These are phyloP conservation scores for Henricia sp. DNA, from an alignment of 53 echinoderm and acorn worm species.

Conservation along the genomic window DNA sequence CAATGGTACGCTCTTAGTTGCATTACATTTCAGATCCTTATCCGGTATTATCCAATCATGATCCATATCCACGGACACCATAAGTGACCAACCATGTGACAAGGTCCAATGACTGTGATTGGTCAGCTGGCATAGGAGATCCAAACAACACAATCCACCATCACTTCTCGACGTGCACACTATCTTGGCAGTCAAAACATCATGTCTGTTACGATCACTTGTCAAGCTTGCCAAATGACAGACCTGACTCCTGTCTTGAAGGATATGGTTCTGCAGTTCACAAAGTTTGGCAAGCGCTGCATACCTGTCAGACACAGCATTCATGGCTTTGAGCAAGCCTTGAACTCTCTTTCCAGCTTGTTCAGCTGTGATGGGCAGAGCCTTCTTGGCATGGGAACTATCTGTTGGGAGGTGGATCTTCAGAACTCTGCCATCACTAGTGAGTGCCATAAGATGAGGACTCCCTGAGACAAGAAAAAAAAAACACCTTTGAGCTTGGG, in stretches of 20 bases:
- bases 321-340: slow-evolving; percentile 71
- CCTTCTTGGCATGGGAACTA: slow-evolving; percentile 11
- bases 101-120: slow-evolving; percentile 70
- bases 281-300: slow-evolving; percentile 25
- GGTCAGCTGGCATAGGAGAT: slow-evolving; percentile 67
- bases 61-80: slow-evolving; percentile 18
- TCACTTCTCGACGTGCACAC: neutral
- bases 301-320: slow-evolving; percentile 66
- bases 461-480: slow-evolving; percentile 11
- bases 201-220: neutral
- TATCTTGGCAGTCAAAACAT: neutral
- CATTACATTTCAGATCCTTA: slow-evolving; percentile 6
- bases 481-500: too few relatives aligned
- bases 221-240: slow-evolving; percentile 67
- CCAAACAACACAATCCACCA: slow-evolving; percentile 17
- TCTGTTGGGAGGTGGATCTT: slow-evolving; percentile 29
- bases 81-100: slow-evolving; percentile 76
- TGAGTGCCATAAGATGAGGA: slow-evolving; percentile 29
- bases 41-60: slow-evolving; percentile 12
- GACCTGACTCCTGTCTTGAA: slow-evolving; percentile 74
- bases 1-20: slow-evolving; percentile 57
- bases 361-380: slow-evolving; percentile 54
- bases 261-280: slow-evolving; percentile 51
- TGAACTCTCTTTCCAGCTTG: slow-evolving; percentile 80
- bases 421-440: slow-evolving; percentile 42